These are phyloP conservation scores for Triops longicaudatus DNA, from an alignment of 1,140 invertebrate species.

Conservation along the genomic window DNA sequence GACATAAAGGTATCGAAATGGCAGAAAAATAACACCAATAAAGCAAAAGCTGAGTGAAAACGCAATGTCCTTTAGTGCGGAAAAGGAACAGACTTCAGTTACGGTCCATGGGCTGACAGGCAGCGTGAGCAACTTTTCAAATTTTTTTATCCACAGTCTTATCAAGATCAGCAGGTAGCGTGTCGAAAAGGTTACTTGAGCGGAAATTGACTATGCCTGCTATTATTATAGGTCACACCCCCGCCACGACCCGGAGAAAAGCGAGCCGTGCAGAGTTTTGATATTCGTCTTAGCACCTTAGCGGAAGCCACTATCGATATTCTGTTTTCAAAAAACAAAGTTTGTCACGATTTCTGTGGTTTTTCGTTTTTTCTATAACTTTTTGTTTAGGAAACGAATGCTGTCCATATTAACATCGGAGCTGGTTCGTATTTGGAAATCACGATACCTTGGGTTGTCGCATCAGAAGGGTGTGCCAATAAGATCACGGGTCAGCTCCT, in stretches of 20 bases:
- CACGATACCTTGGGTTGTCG: constrained; percentile 86
- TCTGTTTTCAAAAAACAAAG: constrained; percentile 87
- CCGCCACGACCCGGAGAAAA: constrained; percentile 74
- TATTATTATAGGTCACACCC: constrained; percentile 48
- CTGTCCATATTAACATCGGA: constrained; percentile 86
- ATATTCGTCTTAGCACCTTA: constrained; percentile 79
- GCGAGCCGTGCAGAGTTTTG: constrained; percentile 80
- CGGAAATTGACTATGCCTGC: too few relatives aligned
- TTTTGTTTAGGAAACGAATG: constrained; percentile 73
- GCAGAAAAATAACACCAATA: too few relatives aligned
- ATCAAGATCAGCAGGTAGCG: constrained; percentile 47
- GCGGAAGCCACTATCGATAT: constrained; percentile 90
- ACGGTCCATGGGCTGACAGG: constrained; percentile 95
- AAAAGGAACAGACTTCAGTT: constrained; percentile 94
- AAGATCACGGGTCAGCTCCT: constrained; percentile 86
- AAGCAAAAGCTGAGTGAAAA: too few relatives aligned
- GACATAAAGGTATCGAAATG: constrained; percentile 61
- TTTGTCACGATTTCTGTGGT: constrained; percentile 33
- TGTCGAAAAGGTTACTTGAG: neutral
- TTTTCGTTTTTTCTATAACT: constrained; percentile 17
- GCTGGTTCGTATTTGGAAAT: constrained; percentile 90
- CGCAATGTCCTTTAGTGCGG: constrained; percentile 73
- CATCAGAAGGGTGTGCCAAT: constrained; percentile 74
- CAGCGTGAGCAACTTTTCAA: constrained; percentile 91
- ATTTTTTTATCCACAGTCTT: constrained; percentile 92